A percentile compares a stretch with the other conserved stretches of the same genome.
Evolutionary conservation across 2,888 invertebrate species (phyloP).

Genomic region (Agrilus cyanescens): DNA sequence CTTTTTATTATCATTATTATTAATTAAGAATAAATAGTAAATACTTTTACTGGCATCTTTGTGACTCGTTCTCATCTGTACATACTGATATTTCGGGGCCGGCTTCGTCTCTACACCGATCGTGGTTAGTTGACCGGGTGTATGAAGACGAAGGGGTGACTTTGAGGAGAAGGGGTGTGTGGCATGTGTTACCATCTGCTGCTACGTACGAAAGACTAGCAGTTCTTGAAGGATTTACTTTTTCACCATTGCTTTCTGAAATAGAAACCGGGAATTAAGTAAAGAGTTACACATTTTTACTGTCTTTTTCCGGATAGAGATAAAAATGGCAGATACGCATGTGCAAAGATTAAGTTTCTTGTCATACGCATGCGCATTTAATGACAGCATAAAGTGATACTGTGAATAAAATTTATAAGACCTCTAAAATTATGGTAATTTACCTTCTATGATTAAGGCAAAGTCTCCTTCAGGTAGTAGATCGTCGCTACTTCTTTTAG

Average conservation of each 20-base stretch:
- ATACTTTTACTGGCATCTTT: background rate
- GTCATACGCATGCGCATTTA: no score
- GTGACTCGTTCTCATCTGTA: conserved; percentile 4
- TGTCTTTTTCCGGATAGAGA: no score
- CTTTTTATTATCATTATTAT: conserved; percentile 2
- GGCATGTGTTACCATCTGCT: conserved; percentile 19
- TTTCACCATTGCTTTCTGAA: conserved; percentile 16
- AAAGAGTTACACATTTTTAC: no score
- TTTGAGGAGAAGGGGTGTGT: conserved; percentile 26
- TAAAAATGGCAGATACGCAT: no score
- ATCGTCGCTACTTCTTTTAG: conserved; percentile 51
- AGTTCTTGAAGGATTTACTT: conserved; percentile 16
- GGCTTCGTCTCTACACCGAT: conserved; percentile 20
- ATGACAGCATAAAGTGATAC: no score
- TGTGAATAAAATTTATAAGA: no score
- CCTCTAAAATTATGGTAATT: background rate
- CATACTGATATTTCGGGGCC: conserved; percentile 5
- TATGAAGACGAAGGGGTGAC: conserved; percentile 12
- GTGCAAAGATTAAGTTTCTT: no score
- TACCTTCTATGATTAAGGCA: conserved; percentile 24
- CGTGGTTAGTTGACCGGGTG: conserved; percentile 29
- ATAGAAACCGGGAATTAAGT: conserved; percentile 1
- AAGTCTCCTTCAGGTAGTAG: conserved; percentile 28
- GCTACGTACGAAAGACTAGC: conserved; percentile 22
- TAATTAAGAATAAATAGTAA: conserved; percentile 8